Conservation (phyloP, 2,113 vertebrate genomes). For the Mirounga angustirostris region DNA sequence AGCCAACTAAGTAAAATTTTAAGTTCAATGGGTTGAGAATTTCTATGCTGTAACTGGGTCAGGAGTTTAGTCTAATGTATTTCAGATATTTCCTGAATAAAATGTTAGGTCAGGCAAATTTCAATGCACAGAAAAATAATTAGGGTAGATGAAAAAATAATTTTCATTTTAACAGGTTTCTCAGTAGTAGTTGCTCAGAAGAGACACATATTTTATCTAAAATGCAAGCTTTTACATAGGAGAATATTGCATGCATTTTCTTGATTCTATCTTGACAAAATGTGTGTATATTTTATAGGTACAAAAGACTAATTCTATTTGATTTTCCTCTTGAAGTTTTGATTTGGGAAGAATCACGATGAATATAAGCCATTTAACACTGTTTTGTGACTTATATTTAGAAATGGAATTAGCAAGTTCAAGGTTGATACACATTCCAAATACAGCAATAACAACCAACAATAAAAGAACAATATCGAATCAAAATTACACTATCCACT, state of each 20-base stretch:
- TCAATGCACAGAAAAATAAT: constrained; percentile 55
- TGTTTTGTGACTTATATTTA: background rate
- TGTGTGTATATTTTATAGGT: constrained; percentile 29
- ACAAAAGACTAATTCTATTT: constrained; percentile 55
- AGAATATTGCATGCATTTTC: constrained; percentile 67
- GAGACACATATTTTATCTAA: constrained; percentile 72
- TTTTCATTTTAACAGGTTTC: constrained; percentile 56
- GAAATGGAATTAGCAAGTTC: background rate
- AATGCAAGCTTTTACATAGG: constrained; percentile 62
- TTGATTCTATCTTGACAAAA: constrained; percentile 66
- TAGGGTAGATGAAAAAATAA: constrained; percentile 47
- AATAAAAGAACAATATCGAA: background rate
- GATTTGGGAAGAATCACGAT: background rate
- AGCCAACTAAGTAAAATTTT: constrained; percentile 37
- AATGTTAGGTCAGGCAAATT: constrained; percentile 66
- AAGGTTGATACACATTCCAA: background rate
- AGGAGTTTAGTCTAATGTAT: constrained; percentile 14
- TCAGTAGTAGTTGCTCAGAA: constrained; percentile 60
- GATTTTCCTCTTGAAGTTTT: constrained; percentile 50
- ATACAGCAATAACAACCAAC: background rate
- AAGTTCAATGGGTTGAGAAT: constrained; percentile 49
- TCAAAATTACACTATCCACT: constrained; percentile 24
- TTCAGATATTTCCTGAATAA: constrained; percentile 47
- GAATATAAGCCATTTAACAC: background rate
- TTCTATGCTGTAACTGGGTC: constrained; percentile 42